Conservation (phyloP, 2,888 invertebrate genomes). For the Parnassius orleans region DNA sequence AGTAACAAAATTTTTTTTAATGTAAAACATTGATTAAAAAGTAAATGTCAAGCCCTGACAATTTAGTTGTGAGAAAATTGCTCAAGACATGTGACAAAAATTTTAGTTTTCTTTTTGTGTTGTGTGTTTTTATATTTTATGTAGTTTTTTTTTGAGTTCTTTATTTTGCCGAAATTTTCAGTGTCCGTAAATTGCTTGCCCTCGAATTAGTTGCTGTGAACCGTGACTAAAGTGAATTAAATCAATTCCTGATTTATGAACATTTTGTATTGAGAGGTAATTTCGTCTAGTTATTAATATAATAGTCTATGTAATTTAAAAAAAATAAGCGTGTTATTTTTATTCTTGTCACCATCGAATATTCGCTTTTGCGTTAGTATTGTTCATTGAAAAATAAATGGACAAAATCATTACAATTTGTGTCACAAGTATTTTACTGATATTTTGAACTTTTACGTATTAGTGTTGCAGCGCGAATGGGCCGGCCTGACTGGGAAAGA, state of each 20-base stretch:
- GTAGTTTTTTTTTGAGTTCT: slow-evolving; percentile 67
- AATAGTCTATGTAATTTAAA: too few relatives aligned
- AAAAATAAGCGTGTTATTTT: too few relatives aligned
- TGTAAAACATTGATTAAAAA: not conserved
- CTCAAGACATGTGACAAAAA: slow-evolving; percentile 76
- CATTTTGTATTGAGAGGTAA: slow-evolving; percentile 24
- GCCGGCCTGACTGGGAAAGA: too few relatives aligned
- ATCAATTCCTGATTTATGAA: slow-evolving; percentile 21
- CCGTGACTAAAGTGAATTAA: slow-evolving; percentile 44
- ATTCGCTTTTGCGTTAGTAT: too few relatives aligned
- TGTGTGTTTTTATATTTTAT: slow-evolving; percentile 77
- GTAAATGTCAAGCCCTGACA: slow-evolving; percentile 32
- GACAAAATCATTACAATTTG: too few relatives aligned
- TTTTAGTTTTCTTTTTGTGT: slow-evolving; percentile 76
- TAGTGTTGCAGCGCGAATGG: too few relatives aligned
- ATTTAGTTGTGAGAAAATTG: slow-evolving; percentile 60
- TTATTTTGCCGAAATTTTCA: slow-evolving; percentile 72
- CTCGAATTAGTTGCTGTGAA: slow-evolving; percentile 34
- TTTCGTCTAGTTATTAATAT: not conserved
- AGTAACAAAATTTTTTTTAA: not conserved
- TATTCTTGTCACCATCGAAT: too few relatives aligned
- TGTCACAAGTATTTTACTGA: too few relatives aligned
- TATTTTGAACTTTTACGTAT: too few relatives aligned
- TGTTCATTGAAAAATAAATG: too few relatives aligned
- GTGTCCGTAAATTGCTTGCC: slow-evolving; percentile 46